Evolutionary conservation across 2,797 vertebrate genomes (phyloP).

Genomic region (Falco novaeseelandiae): DNA sequence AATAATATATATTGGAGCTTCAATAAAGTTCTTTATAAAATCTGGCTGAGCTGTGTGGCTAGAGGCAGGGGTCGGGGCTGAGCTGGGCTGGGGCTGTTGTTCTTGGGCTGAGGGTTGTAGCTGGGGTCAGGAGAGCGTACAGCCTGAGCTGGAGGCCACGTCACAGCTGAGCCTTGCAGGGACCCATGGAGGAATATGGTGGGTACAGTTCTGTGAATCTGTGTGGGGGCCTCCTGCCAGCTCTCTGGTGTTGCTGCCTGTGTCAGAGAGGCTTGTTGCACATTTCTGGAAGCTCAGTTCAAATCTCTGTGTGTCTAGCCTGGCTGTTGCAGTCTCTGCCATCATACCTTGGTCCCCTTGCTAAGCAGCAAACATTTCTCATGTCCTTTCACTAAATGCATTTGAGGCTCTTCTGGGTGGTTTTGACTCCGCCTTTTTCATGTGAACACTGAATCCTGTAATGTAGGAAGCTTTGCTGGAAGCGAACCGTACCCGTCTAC

Average conservation of each 20-base stretch:
- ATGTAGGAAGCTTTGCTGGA: not conserved
- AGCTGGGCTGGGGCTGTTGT: not conserved
- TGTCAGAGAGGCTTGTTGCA: not conserved
- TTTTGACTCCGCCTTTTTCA: not conserved
- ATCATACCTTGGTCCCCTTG: not conserved
- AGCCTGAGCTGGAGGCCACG: not conserved
- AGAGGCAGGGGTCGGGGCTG: conserved; percentile 1
- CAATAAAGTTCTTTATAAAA: conserved; percentile 69
- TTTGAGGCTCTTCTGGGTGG: not conserved
- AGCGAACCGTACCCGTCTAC: not conserved
- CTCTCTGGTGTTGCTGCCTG: not conserved
- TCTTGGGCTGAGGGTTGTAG: not conserved
- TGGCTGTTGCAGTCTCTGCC: not conserved
- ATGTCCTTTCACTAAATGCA: not conserved
- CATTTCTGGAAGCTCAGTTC: not conserved
- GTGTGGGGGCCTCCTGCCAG: not conserved
- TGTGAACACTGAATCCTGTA: not conserved
- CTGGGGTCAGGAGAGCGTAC: not conserved
- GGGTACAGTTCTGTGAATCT: conserved; percentile 21
- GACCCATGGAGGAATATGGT: rapidly evolving
- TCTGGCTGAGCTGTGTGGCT: conserved; percentile 61
- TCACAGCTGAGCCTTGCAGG: not conserved
- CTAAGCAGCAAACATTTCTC: not conserved
- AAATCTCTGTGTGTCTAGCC: not conserved
- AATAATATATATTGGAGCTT: conserved; percentile 68